A percentile compares a stretch with the other conserved stretches of the same genome.
Evolutionary conservation across 2,797 vertebrate genomes (phyloP).

Genomic region (Periophthalmus magnuspinnatus): DNA sequence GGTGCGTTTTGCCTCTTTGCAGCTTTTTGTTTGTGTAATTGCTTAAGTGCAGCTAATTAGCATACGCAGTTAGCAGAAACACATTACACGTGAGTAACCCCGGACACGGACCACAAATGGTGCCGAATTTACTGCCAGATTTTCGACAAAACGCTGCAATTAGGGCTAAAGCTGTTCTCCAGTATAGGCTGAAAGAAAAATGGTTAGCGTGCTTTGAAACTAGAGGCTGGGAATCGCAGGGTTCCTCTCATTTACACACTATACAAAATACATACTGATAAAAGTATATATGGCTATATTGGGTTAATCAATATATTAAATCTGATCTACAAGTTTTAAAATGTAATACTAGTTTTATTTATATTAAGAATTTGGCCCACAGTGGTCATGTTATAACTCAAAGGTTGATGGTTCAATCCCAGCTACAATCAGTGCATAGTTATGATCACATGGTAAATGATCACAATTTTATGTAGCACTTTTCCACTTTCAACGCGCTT

Average conservation of each 20-base stretch:
- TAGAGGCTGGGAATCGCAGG: not conserved
- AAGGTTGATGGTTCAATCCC: no score
- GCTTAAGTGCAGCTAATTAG: slow-evolving; percentile 53
- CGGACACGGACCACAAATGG: slow-evolving; percentile 14
- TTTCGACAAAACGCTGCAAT: slow-evolving; percentile 27
- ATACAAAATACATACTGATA: not conserved
- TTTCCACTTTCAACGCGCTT: no score
- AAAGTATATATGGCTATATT: not conserved
- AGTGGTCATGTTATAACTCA: no score
- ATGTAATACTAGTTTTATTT: no score
- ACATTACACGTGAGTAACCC: slow-evolving; percentile 19
- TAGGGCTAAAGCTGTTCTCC: slow-evolving; percentile 15
- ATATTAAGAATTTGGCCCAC: no score
- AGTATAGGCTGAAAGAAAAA: not conserved
- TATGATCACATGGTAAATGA: no score
- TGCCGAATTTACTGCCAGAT: slow-evolving; percentile 22
- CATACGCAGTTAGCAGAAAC: slow-evolving; percentile 3
- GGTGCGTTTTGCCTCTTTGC: not conserved
- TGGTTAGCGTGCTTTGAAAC: not conserved
- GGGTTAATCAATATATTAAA: not conserved
- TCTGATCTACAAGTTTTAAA: not conserved
- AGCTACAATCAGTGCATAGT: no score
- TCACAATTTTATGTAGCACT: no score
- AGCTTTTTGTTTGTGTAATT: slow-evolving; percentile 53
- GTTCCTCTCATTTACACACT: not conserved